Conservation (phyloP, 2,113 vertebrate species). For the Nyctereutes procyonoides region DNA sequence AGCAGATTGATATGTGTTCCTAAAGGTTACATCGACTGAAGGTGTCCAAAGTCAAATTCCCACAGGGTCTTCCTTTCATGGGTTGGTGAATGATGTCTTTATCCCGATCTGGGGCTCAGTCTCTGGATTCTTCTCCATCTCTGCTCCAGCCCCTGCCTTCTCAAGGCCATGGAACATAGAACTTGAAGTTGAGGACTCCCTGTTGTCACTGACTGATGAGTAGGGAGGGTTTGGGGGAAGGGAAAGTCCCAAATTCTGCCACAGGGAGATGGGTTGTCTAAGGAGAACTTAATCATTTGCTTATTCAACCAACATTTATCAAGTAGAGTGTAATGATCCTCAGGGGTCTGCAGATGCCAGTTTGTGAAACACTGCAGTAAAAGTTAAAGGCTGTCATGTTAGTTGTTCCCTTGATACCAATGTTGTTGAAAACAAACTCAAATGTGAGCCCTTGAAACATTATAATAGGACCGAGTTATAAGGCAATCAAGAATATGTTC, state of each 20-base stretch:
- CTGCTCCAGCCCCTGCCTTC: not conserved
- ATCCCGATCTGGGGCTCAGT: not conserved
- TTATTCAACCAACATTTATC: conserved; percentile 52
- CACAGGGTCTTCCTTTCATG: not conserved
- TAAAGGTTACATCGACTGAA: not conserved
- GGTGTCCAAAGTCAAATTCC: not conserved
- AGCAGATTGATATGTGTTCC: not conserved
- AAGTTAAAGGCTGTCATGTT: conserved; percentile 41
- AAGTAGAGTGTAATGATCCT: not conserved
- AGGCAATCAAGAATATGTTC: not conserved
- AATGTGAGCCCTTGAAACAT: not conserved
- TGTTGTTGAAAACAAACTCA: conserved; percentile 47
- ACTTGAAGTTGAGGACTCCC: not conserved
- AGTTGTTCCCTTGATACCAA: not conserved
- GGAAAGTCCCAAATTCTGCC: not conserved
- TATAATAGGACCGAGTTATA: not conserved
- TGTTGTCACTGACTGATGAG: not conserved
- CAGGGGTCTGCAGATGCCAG: not conserved
- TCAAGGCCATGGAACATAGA: not conserved
- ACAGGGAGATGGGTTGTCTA: conserved; percentile 9
- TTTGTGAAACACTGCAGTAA: conserved; percentile 22
- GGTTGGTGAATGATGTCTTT: not conserved
- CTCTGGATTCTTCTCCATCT: not conserved
- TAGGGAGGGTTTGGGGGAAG: not conserved
- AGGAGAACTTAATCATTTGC: conserved; percentile 41